A percentile compares a stretch with the other conserved stretches of the same genome.
Conservation (phyloP, 2,113 vertebrate species). For the Cepphus grylle region DNA sequence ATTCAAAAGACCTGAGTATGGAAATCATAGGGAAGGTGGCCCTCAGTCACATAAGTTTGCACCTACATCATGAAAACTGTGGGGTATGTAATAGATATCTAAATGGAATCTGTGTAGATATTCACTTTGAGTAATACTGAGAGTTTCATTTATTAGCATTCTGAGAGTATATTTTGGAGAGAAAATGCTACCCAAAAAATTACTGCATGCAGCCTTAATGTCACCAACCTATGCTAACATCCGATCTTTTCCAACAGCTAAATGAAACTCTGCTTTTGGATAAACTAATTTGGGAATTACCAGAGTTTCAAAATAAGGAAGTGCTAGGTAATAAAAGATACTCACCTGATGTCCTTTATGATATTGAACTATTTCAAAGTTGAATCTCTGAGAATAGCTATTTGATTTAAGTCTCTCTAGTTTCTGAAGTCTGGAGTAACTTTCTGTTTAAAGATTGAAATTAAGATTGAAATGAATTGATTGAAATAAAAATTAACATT, state of each 20-base stretch:
- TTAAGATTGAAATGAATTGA: background rate
- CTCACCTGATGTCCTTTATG: background rate
- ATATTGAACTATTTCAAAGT: background rate
- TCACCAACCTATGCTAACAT: background rate
- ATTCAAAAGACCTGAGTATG: background rate
- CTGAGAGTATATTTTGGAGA: background rate
- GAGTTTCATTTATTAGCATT: background rate
- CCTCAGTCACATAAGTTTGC: background rate
- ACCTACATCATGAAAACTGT: background rate
- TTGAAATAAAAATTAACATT: background rate
- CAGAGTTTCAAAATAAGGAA: background rate
- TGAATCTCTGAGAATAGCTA: background rate
- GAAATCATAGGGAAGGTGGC: background rate
- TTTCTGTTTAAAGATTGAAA: background rate
- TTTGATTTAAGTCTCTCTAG: background rate
- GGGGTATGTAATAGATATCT: background rate
- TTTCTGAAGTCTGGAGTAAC: background rate
- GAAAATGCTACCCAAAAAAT: background rate
- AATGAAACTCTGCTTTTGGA: background rate
- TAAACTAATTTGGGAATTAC: background rate
- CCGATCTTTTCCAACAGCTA: background rate
- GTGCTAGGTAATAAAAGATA: background rate
- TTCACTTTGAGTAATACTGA: background rate
- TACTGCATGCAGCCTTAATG: background rate
- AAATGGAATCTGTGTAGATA: background rate